Percentiles rank a stretch among this genome's conserved stretches.
phyloP scores from a whole-genome alignment of 2,797 vertebrate genomes.

The Channa striata region DNA sequence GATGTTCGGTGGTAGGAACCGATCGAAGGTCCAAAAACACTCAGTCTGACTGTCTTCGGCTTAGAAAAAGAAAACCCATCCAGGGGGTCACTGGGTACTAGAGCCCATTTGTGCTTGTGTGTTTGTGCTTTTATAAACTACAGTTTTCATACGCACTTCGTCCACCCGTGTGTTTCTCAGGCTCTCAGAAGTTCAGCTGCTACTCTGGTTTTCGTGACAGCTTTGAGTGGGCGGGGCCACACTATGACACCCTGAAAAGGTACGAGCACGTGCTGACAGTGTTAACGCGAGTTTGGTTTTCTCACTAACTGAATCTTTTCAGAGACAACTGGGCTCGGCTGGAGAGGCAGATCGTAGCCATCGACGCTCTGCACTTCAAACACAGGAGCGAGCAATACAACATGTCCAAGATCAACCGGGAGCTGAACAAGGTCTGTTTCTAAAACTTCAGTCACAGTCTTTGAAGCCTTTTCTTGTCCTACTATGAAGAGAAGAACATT shows the following conservation, averaged over 20 bases:
- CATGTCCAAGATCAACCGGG: constrained; percentile 51
- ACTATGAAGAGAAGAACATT: too few species aligned
- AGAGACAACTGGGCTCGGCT: constrained; percentile 77
- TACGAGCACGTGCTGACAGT: constrained; percentile 15
- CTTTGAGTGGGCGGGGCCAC: constrained; percentile 67
- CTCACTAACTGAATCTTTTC: background rate
- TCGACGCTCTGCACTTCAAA: constrained; percentile 76
- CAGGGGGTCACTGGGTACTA: too few species aligned
- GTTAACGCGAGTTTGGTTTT: accelerated
- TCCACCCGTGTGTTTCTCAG: constrained; percentile 48
- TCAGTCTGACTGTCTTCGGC: too few species aligned
- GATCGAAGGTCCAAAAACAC: too few species aligned
- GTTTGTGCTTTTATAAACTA: too few species aligned
- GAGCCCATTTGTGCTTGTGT: too few species aligned
- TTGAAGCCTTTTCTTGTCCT: too few species aligned
- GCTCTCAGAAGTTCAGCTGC: constrained; percentile 75
- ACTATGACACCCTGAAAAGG: constrained; percentile 32
- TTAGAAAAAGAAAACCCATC: too few species aligned
- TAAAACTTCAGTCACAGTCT: too few species aligned
- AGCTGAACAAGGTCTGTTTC: constrained; percentile 81
- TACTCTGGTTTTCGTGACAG: constrained; percentile 65
- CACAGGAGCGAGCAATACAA: constrained; percentile 67
- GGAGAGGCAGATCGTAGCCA: constrained; percentile 78
- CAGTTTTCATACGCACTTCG: too few species aligned
- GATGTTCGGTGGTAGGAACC: too few species aligned